Conservation (phyloP, 2,113 vertebrate species). For the Salvelinus namaycush region DNA sequence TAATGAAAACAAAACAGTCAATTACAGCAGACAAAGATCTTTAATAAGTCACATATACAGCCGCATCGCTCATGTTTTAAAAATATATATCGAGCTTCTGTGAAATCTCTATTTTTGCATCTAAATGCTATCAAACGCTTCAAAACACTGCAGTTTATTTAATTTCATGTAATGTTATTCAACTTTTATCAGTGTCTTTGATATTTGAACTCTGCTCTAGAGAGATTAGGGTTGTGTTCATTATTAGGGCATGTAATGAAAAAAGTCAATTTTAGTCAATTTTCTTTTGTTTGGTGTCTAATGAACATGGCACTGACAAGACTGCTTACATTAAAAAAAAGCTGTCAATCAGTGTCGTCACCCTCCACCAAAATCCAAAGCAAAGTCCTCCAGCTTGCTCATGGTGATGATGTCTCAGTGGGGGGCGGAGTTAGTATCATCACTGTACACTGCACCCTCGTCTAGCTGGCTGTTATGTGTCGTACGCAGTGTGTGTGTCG, state of each 20-base stretch:
- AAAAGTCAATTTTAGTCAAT: too few species aligned
- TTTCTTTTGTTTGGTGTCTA: background rate
- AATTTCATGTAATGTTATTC: too few species aligned
- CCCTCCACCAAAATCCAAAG: constrained; percentile 77
- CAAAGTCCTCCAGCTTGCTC: constrained; percentile 86
- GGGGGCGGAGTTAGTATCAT: constrained; percentile 59
- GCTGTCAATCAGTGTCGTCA: constrained; percentile 31
- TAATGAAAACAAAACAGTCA: constrained; percentile 17
- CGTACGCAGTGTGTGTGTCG: constrained; percentile 4
- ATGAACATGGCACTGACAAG: too few species aligned
- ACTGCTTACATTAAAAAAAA: background rate
- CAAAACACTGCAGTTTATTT: background rate
- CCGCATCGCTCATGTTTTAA: background rate
- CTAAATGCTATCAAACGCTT: constrained; percentile 23
- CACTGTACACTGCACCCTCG: constrained; percentile 45
- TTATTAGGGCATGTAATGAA: too few species aligned
- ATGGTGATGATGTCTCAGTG: constrained; percentile 77
- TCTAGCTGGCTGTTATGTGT: constrained; percentile 48
- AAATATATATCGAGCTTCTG: constrained; percentile 19
- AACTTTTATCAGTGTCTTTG: background rate
- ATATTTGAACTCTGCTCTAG: background rate
- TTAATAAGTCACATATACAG: constrained; percentile 53
- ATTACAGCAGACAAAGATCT: constrained; percentile 28
- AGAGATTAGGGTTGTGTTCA: too few species aligned
- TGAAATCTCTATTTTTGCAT: constrained; percentile 19